phyloP scores from a whole-genome alignment of 2,888 invertebrate species.

The Folsomia manolachei region DNA sequence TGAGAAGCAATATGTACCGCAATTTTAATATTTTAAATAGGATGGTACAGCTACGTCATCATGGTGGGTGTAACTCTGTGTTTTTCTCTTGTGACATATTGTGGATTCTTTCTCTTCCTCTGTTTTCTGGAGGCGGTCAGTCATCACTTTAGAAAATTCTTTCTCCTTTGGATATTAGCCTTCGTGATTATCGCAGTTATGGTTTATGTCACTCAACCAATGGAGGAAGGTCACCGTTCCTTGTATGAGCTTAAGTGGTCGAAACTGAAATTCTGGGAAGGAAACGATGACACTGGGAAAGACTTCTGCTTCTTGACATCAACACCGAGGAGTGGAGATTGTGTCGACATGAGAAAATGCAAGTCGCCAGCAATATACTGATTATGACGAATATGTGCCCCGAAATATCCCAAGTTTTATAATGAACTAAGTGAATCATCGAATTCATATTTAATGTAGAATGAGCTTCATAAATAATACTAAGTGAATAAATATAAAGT shows the following conservation, averaged over 20 bases:
- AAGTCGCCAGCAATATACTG: no score
- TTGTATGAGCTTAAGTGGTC: no score
- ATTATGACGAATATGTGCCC: no score
- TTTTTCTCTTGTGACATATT: conserved; percentile 16
- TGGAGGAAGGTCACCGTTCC: not conserved
- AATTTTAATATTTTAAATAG: no score
- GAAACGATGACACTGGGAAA: not conserved
- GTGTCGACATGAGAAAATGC: no score
- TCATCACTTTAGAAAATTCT: conserved; percentile 13
- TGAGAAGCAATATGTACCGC: not conserved
- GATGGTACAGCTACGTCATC: not conserved
- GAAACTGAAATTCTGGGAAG: not conserved
- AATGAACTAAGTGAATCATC: no score
- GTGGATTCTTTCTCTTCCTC: conserved; percentile 22
- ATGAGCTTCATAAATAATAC: no score
- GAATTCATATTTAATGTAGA: no score
- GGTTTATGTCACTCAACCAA: not conserved
- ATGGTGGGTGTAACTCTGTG: conserved; percentile 15
- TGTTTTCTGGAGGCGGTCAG: conserved; percentile 22
- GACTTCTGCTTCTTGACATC: no score
- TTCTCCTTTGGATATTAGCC: not conserved
- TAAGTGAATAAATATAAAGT: no score
- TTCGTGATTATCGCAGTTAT: conserved; percentile 5
- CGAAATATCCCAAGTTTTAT: no score
- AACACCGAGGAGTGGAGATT: no score